These are phyloP conservation scores for Mobula hypostoma DNA, from an alignment of 2,113 vertebrate species.

Conservation along the genomic window DNA sequence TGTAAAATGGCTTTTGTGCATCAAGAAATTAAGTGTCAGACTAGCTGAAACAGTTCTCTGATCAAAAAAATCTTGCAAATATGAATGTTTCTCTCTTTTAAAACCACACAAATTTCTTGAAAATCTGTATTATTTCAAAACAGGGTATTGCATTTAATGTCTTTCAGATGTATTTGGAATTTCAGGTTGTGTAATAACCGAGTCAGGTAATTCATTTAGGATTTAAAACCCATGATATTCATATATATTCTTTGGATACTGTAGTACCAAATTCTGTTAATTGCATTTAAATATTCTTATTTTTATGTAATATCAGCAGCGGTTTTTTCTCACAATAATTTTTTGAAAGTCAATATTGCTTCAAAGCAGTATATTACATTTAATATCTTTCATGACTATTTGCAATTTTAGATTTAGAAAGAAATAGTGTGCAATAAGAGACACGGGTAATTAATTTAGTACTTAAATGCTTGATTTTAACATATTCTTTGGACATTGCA, in stretches of 20 bases:
- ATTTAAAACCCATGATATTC: not conserved
- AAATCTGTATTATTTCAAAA: not conserved
- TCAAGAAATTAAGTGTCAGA: not conserved
- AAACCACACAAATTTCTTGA: not conserved
- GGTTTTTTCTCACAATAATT: not conserved
- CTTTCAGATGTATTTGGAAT: not conserved
- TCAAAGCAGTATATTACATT: not conserved
- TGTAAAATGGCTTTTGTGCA: not conserved
- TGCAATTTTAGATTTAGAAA: not conserved
- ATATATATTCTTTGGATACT: not conserved
- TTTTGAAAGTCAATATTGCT: not conserved
- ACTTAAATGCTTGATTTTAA: conserved; percentile 4
- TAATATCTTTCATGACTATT: not conserved
- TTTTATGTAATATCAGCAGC: not conserved
- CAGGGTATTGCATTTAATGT: not conserved
- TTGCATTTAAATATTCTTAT: not conserved
- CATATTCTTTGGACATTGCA: not conserved
- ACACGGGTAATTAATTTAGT: not conserved
- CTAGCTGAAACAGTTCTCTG: not conserved
- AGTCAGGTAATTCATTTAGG: not conserved
- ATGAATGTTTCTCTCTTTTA: not conserved
- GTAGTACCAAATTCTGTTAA: not conserved
- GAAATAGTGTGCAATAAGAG: not conserved
- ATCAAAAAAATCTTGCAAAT: not conserved
- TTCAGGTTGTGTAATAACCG: not conserved